Evolutionary conservation across 2,113 vertebrate species (phyloP), one percentile per base, ranked within the genome.

Genomic region (Phyllostomus hastatus): DNA sequence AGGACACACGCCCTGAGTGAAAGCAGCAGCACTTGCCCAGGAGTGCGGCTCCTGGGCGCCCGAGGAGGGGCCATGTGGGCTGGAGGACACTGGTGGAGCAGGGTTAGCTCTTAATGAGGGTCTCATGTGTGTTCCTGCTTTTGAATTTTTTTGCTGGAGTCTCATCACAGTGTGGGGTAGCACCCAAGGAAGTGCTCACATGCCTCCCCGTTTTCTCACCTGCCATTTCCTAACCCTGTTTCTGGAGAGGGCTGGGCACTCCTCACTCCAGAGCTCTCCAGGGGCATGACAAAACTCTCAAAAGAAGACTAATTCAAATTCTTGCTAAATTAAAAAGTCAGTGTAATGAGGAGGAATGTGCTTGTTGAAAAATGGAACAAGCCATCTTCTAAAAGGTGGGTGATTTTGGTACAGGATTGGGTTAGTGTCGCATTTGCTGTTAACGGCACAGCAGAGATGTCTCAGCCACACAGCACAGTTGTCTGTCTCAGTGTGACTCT

Each of bases 401-500:
- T 54, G 5, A 52, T 87, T 72, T 87, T 7, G n/a, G 15, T 52
- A 10, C 7, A 24, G 72, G 67, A 31, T 46, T 5, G 24, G 64
- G 54, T 73, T 67, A 35, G 84, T n/a, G 80, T 80, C 2, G 0
- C 38, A 0, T 81, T 95, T 94, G 88, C 97, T 97, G 86, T 84
- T 84, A 90, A 90, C 66, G 95, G 83, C 95, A 93, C 94, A 84
- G 96, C 97, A 94, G 70, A 95, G 95, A 91, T 95, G 94, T 96
- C 93, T 97, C 97, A 76, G 95, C 97, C 92, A 91, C 92, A 91
- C 88, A 97, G 78, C 67, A 94, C 91, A 96, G 96, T 94, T 96
- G 91, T 97, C 89, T 95, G 48, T 93, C 96, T 96, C 96, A 95
- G 57, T 90, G 96, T 98, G 97, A 98, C 75, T 97, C 93, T 97